Evolutionary conservation across 2,797 vertebrate genomes (phyloP).

Genomic region (Coranthus polyacanthus): DNA sequence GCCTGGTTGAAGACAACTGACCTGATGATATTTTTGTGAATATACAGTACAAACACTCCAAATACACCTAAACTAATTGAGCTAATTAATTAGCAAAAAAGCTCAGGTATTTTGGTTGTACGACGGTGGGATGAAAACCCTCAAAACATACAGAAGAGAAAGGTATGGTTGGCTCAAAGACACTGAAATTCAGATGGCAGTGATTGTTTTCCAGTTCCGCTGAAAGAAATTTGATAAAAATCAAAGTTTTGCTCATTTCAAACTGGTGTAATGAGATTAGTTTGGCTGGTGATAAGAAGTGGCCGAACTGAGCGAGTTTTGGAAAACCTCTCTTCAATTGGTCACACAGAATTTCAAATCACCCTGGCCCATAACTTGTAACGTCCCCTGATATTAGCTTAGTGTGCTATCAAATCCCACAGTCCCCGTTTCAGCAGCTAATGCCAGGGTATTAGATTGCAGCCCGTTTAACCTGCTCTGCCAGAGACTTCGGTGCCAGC

Average conservation of each 20-base stretch:
- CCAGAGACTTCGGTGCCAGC: constrained; percentile 46
- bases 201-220: background rate
- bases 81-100: too few species aligned
- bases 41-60: background rate
- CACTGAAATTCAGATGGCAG: too few species aligned
- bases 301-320: too few species aligned
- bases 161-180: too few species aligned
- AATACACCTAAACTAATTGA: too few species aligned
- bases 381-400: constrained; percentile 63
- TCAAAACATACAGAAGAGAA: too few species aligned
- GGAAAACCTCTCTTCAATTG: constrained; percentile 58
- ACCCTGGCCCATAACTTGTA: constrained; percentile 55
- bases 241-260: background rate
- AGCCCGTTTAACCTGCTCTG: constrained; percentile 47
- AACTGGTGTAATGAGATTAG: background rate
- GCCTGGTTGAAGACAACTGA: background rate
- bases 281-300: constrained; percentile 24
- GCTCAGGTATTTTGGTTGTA: too few species aligned
- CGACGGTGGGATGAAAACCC: too few species aligned
- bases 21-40: background rate
- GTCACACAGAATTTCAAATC: constrained; percentile 60
- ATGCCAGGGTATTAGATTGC: constrained; percentile 63
- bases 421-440: constrained; percentile 46
- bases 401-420: constrained; percentile 62
- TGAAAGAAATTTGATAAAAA: constrained; percentile 8